These are phyloP conservation scores for Stegodyphus dumicola DNA, from an alignment of 1,140 invertebrate genomes.

Conservation along the genomic window DNA sequence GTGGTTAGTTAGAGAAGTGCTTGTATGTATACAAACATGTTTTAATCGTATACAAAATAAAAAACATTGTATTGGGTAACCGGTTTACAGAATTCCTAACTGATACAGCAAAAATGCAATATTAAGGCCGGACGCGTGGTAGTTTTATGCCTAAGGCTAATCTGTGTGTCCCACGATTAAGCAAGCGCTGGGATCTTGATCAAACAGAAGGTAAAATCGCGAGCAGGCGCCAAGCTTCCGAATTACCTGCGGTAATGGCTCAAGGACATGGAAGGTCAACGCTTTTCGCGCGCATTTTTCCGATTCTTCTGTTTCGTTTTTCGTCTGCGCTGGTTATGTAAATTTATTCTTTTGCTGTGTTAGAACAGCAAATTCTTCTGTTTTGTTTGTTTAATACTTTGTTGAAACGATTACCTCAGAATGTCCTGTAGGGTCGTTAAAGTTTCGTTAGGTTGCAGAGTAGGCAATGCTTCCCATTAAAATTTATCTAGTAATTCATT, in stretches of 20 bases:
- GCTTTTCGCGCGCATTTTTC: neutral
- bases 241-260: constrained; percentile 7
- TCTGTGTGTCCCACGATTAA: neutral
- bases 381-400: neutral
- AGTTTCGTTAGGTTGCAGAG: too few species aligned
- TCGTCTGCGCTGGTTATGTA: neutral
- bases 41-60: neutral
- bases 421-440: neutral
- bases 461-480: too few species aligned
- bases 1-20: too few species aligned
- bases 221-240: constrained; percentile 2
- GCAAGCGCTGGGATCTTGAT: too few species aligned
- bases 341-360: neutral
- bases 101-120: neutral
- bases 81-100: neutral
- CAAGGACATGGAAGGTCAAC: constrained; percentile 55
- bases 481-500: too few species aligned
- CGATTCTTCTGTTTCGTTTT: neutral
- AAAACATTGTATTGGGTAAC: neutral
- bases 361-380: neutral
- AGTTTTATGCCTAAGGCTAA: neutral
- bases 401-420: neutral
- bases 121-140: constrained; percentile 3
- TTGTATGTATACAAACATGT: too few species aligned
- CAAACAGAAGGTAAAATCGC: too few species aligned